Evolutionary conservation across 2,797 vertebrate species (phyloP).

Genomic region (Tenualosa thibaudeaui): DNA sequence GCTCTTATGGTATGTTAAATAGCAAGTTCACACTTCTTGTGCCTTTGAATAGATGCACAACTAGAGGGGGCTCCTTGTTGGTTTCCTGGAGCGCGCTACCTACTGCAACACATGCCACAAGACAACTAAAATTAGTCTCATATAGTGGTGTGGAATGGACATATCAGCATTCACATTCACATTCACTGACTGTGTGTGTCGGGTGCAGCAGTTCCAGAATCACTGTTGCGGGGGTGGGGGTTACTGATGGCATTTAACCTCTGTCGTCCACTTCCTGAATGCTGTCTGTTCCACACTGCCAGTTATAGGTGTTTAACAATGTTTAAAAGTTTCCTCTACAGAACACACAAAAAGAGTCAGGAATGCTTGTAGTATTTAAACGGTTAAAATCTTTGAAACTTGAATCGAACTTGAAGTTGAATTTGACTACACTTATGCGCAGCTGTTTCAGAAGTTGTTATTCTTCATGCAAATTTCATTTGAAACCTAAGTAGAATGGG

Average conservation of each 20-base stretch:
- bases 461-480: constrained; percentile 17
- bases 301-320: neutral
- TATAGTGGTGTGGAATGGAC: constrained; percentile 49
- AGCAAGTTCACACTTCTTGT: constrained; percentile 47
- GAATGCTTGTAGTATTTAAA: constrained; percentile 16
- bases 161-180: constrained; percentile 45
- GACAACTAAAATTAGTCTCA: constrained; percentile 59
- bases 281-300: constrained; percentile 23
- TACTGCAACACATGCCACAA: constrained; percentile 67
- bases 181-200: constrained; percentile 58
- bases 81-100: constrained; percentile 60
- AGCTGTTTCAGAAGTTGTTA: constrained; percentile 25
- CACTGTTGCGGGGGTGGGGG: constrained; percentile 22
- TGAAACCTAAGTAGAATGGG: constrained; percentile 9
- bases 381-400: neutral
- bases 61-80: constrained; percentile 51
- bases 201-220: constrained; percentile 45
- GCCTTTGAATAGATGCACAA: constrained; percentile 56
- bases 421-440: constrained; percentile 13
- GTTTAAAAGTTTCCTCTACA: neutral
- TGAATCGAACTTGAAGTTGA: neutral
- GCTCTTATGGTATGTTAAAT: constrained; percentile 68
- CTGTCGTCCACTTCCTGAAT: constrained; percentile 24
- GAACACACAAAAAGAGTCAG: neutral
- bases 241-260: constrained; percentile 33